A percentile compares a stretch with the other conserved stretches of the same genome.
phyloP scores from a whole-genome alignment of 2,888 invertebrate genomes.

The Eretmocerus hayati region DNA sequence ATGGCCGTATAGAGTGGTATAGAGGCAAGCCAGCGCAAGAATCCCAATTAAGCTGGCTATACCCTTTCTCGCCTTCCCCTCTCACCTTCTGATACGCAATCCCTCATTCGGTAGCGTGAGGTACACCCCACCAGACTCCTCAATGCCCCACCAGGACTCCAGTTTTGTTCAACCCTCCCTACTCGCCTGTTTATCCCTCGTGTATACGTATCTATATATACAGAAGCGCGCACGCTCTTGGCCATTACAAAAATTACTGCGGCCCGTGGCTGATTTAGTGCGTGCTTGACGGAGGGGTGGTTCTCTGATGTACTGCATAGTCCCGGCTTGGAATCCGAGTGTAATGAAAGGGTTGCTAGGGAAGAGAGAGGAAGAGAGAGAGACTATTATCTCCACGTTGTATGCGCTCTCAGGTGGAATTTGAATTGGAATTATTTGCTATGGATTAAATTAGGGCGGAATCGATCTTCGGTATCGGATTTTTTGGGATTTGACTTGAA shows the following conservation, averaged over 20 bases:
- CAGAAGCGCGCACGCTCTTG: conserved; percentile 40
- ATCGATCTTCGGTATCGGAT: too few species aligned
- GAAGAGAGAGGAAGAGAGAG: conserved; percentile 27
- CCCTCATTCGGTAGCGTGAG: too few species aligned
- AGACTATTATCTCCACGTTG: neutral
- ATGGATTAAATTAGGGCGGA: too few species aligned
- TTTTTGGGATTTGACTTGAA: too few species aligned
- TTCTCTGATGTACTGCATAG: too few species aligned
- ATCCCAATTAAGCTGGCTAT: conserved; percentile 20
- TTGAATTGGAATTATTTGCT: too few species aligned
- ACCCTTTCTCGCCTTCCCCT: neutral
- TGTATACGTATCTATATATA: too few species aligned
- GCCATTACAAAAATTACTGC: conserved; percentile 49
- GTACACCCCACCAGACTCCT: conserved; percentile 7
- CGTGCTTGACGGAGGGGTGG: too few species aligned
- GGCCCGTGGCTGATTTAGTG: conserved; percentile 46
- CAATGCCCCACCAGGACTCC: conserved; percentile 8
- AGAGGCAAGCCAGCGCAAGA: conserved; percentile 1
- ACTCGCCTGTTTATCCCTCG: too few species aligned
- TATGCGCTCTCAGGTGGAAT: neutral
- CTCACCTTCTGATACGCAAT: conserved; percentile 13
- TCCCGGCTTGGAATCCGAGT: too few species aligned
- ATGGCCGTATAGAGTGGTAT: too few species aligned
- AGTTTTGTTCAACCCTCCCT: neutral
- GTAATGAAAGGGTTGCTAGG: conserved; percentile 49